A percentile compares a stretch with the other conserved stretches of the same genome.
Conservation (phyloP, 2,888 invertebrate species). For the Ophonus ardosiacus region DNA sequence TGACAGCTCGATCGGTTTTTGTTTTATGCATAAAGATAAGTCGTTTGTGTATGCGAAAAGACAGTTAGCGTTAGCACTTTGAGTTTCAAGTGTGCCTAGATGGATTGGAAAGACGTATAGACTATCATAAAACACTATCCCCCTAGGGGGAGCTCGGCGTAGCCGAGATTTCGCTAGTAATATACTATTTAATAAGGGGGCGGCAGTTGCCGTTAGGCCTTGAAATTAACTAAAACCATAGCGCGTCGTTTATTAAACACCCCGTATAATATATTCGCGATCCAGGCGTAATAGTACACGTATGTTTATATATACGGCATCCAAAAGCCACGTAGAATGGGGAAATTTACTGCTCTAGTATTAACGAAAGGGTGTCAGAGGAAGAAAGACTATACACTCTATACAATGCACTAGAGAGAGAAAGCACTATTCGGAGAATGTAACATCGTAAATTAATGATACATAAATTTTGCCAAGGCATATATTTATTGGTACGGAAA, state of each 20-base stretch:
- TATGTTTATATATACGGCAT: conserved; percentile 60
- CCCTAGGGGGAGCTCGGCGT: no score
- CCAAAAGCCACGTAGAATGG: conserved; percentile 62
- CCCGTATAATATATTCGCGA: conserved; percentile 62
- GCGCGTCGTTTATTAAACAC: conserved; percentile 63
- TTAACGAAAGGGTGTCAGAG: conserved; percentile 70
- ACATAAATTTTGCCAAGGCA: conserved; percentile 65
- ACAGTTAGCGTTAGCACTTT: no score
- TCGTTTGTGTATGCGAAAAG: no score
- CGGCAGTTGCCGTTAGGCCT: conserved; percentile 52
- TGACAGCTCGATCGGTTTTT: no score
- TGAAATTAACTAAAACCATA: conserved; percentile 64
- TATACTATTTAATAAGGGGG: conserved; percentile 75
- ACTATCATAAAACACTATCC: no score
- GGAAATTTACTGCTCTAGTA: conserved; percentile 73
- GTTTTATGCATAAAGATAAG: no score
- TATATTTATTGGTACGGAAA: conserved; percentile 64
- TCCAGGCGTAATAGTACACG: conserved; percentile 61
- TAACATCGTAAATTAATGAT: conserved; percentile 66
- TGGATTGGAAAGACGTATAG: no score
- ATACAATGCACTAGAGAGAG: conserved; percentile 46
- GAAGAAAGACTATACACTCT: conserved; percentile 50
- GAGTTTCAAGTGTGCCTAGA: no score
- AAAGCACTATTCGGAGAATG: conserved; percentile 60
- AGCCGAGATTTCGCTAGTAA: no score